Conservation (phyloP, 2,888 invertebrate genomes). For the Bimastos eiseni region DNA sequence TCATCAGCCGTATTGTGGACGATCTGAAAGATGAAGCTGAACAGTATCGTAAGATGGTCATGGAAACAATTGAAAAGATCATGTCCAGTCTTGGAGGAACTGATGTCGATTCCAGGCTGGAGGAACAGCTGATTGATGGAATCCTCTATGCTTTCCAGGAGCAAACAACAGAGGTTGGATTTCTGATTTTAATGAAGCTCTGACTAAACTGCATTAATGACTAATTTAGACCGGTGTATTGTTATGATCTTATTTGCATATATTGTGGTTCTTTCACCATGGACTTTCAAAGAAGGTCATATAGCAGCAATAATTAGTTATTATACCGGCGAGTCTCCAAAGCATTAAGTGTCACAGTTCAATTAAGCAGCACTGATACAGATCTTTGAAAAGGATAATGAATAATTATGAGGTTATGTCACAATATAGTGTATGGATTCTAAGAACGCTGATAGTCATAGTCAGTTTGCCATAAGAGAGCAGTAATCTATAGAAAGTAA, state of each 20-base stretch:
- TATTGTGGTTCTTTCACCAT: background rate
- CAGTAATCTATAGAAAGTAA: background rate
- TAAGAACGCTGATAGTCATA: background rate
- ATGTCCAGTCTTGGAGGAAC: conserved; percentile 96
- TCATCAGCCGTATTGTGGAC: conserved; percentile 96
- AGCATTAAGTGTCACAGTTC: background rate
- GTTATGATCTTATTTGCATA: background rate
- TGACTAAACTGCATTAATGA: background rate
- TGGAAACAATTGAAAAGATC: conserved; percentile 99
- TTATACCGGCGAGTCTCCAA: background rate
- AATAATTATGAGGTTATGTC: background rate
- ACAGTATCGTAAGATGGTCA: conserved; percentile 99
- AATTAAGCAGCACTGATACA: no score
- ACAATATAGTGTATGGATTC: background rate
- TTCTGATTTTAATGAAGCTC: background rate
- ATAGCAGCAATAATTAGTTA: background rate
- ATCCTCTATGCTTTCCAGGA: conserved; percentile 99
- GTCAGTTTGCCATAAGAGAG: background rate
- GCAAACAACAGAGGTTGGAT: conserved; percentile 90
- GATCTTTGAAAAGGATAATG: no score
- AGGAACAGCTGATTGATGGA: conserved; percentile 98
- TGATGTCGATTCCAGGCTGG: conserved; percentile 94
- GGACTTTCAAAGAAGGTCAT: background rate
- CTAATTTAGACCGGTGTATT: background rate
- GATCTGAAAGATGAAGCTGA: conserved; percentile 99